Percentiles rank a stretch among this genome's conserved stretches.
Conservation (phyloP, 2,888 invertebrate genomes). For the Dryobota labecula region DNA sequence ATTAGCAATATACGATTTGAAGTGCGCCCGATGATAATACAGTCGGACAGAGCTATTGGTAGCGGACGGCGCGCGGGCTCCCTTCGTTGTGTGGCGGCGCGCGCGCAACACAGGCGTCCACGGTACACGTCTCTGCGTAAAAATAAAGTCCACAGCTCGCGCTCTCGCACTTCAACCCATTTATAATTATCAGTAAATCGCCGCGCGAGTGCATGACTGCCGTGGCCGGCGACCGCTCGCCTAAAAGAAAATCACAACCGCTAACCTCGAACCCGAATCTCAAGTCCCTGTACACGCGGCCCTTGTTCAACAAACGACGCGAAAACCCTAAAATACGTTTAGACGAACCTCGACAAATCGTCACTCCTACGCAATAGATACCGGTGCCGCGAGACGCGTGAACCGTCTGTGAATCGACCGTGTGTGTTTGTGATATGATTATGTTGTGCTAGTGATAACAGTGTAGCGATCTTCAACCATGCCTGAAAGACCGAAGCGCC, state of each 20-base stretch:
- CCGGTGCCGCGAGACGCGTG: slow-evolving; percentile 79
- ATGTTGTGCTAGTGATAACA: slow-evolving; percentile 84
- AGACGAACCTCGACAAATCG: slow-evolving; percentile 72
- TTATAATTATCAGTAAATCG: slow-evolving; percentile 91
- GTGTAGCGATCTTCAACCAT: slow-evolving; percentile 79
- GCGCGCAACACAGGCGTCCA: slow-evolving; percentile 86
- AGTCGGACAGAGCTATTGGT: slow-evolving; percentile 74
- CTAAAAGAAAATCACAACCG: slow-evolving; percentile 81
- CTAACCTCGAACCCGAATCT: slow-evolving; percentile 77
- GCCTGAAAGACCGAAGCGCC: slow-evolving; percentile 86
- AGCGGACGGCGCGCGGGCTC: slow-evolving; percentile 80
- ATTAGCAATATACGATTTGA: slow-evolving; percentile 84
- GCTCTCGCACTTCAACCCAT: slow-evolving; percentile 89
- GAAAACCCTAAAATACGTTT: slow-evolving; percentile 76
- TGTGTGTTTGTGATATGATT: slow-evolving; percentile 82
- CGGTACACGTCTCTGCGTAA: slow-evolving; percentile 89
- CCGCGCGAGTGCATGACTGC: slow-evolving; percentile 87
- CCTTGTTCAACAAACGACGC: slow-evolving; percentile 78
- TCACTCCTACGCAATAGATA: slow-evolving; percentile 82
- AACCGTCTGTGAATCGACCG: slow-evolving; percentile 74
- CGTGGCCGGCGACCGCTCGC: slow-evolving; percentile 85
- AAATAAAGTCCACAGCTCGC: slow-evolving; percentile 89
- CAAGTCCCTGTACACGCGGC: slow-evolving; percentile 75
- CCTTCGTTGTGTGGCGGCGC: slow-evolving; percentile 81
- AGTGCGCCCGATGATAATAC: slow-evolving; percentile 84